Evolutionary conservation across 2,888 invertebrate genomes (phyloP).

Genomic region (Synergus laeviventris): DNA sequence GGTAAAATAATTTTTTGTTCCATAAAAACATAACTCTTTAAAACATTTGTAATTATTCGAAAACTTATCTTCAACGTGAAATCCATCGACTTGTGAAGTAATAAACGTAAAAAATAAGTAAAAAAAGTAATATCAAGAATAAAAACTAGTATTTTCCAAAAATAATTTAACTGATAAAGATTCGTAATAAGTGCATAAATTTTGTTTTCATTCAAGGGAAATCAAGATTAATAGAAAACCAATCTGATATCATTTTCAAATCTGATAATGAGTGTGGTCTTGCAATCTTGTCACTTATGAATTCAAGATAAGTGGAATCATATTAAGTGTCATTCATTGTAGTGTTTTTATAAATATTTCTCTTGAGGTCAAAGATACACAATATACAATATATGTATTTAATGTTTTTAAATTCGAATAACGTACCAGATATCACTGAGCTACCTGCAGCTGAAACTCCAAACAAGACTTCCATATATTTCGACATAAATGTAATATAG

Average conservation of each 20-base stretch:
- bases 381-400: not conserved
- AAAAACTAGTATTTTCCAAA: not conserved
- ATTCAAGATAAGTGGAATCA: not conserved
- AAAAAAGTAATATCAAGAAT: not conserved
- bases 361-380: not conserved
- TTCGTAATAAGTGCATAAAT: not conserved
- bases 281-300: not conserved
- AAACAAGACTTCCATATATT: slow-evolving; percentile 87
- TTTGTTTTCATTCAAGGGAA: not conserved
- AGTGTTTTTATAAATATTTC: not conserved
- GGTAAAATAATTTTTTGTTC: too few relatives aligned
- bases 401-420: slow-evolving; percentile 3
- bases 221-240: not conserved
- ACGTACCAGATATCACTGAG: slow-evolving; percentile 81
- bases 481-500: slow-evolving; percentile 84
- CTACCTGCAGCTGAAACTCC: slow-evolving; percentile 81
- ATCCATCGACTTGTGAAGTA: too few relatives aligned
- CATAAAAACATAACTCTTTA: too few relatives aligned
- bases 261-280: not conserved
- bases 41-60: too few relatives aligned
- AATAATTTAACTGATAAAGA: not conserved
- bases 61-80: too few relatives aligned
- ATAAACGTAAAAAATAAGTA: not conserved
- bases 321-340: not conserved
- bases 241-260: not conserved